These are phyloP conservation scores for Lasioglossum albipes DNA, from an alignment of 1,140 invertebrate species.

Conservation along the genomic window DNA sequence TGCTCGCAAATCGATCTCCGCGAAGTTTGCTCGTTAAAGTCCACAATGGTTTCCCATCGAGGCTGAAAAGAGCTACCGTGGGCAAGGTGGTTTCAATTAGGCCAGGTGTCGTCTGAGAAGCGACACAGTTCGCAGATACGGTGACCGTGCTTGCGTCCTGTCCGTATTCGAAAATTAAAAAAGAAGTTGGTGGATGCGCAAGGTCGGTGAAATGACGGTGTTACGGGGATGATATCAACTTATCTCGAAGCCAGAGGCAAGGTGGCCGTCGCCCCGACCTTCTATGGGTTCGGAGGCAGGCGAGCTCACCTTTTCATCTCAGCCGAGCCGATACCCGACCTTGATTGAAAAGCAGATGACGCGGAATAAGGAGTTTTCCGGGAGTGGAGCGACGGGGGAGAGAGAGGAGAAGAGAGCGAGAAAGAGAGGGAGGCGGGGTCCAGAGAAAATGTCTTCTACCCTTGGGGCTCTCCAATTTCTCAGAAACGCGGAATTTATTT, in stretches of 20 bases:
- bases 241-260: conserved; percentile 51
- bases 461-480: conserved; percentile 66
- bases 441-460: conserved; percentile 65
- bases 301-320: conserved; percentile 56
- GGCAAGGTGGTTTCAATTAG: too few species aligned
- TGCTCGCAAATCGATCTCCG: too few species aligned
- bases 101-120: too few species aligned
- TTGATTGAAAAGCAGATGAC: conserved; percentile 69
- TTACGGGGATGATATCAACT: conserved; percentile 54
- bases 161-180: conserved; percentile 38
- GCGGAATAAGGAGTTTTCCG: conserved; percentile 66
- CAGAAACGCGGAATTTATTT: conserved; percentile 68
- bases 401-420: too few species aligned
- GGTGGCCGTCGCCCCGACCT: conserved; percentile 25
- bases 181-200: conserved; percentile 40
- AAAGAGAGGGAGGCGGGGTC: conserved; percentile 24
- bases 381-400: conserved; percentile 5
- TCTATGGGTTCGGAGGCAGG: conserved; percentile 27
- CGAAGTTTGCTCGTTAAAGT: too few species aligned
- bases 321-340: conserved; percentile 58
- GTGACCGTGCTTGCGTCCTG: conserved; percentile 30
- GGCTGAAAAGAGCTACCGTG: too few species aligned
- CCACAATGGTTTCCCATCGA: too few species aligned
- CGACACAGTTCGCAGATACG: background rate
- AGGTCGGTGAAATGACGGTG: conserved; percentile 45